Base-by-base conservation (phyloP, 37 sponge, comb jelly and placozoan genomes). In the Bolinopsis microptera region DNA sequence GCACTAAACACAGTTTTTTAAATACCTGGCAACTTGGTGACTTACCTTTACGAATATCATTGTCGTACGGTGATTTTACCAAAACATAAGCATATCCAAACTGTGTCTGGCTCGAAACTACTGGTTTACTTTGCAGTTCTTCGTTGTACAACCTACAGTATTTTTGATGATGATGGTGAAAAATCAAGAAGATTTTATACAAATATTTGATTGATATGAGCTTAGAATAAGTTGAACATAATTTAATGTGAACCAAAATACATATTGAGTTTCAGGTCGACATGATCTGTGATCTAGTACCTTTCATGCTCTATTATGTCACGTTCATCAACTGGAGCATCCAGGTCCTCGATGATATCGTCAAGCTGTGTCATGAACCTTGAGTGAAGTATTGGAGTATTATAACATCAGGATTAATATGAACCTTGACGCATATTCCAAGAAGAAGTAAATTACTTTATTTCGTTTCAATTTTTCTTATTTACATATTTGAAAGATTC, bases 41-140 rank as follows among this genome's bases (percentile, higher is more conserved):
- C 16, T 70, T 70, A 32, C 80, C 90, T 41, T 86, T 86, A 0
- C 90, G 41, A 8, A 86, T 86, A 27, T 86, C 90, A 41, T 86
- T 86, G 30, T 86, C 90, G 35, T 86, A 86, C 9, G 61, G 90
- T 28, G 90, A 86, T 27, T 86, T 86, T 27, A 86, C 90, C 26
- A 86, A 34, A 86, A 86, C 90, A 26, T 86, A 86, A 5, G 36
- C 90, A 26, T 86, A 86, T 26, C 90, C 90, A 41, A 86, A 86
- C 30, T 86, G 90, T 23, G 90, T 86, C 9, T 30, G 32, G 26
- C 61, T 86, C 0, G 90, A 33, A 38, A 86, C 90, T 2, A 86
- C 90, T 0, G 90, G 90, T 33, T 86, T 86, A n/a, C 24, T 41
- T 24, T 39, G 61, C 23, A 86, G 90, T 40, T 86, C 90, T 27